A percentile compares a stretch with the other conserved stretches of the same genome.
Conservation (phyloP, 2,888 invertebrate genomes). For the Anarsia innoxiella region DNA sequence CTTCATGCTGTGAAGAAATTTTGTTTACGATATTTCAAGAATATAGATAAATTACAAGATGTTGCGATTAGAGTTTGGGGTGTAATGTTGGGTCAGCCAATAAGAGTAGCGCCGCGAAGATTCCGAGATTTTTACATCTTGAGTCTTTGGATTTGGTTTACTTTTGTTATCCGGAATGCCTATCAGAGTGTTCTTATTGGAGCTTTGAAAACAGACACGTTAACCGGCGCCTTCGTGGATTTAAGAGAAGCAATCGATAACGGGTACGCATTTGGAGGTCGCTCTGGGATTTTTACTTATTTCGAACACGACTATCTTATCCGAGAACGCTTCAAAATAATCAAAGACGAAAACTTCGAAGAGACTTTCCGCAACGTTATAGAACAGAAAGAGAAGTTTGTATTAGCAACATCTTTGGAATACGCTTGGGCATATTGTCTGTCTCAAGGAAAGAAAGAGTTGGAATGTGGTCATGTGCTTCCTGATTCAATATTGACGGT, state of each 20-base stretch:
- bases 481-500: conserved; percentile 50
- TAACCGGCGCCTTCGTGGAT: conserved; percentile 40
- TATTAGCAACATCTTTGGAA: conserved; percentile 48
- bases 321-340: conserved; percentile 35
- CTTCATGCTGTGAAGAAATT: conserved; percentile 34
- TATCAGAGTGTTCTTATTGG: conserved; percentile 57
- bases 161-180: conserved; percentile 50
- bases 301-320: conserved; percentile 50
- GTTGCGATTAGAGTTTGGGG: conserved; percentile 49
- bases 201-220: conserved; percentile 45
- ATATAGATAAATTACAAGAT: conserved; percentile 35
- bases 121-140: conserved; percentile 55
- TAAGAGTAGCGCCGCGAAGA: conserved; percentile 38
- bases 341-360: conserved; percentile 44
- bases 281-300: conserved; percentile 40
- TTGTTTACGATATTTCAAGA: conserved; percentile 36
- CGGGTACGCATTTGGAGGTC: conserved; percentile 47
- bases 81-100: conserved; percentile 47
- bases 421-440: conserved; percentile 47
- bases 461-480: conserved; percentile 48
- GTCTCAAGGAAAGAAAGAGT: conserved; percentile 38
- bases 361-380: conserved; percentile 38
- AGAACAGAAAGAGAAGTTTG: conserved; percentile 38
- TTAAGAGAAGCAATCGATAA: conserved; percentile 39
- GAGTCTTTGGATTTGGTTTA: conserved; percentile 53